Percentiles rank a stretch among this genome's conserved stretches.
These are phyloP conservation scores for Cossypha dichroa DNA, from an alignment of 2,797 vertebrate species.

Conservation along the genomic window DNA sequence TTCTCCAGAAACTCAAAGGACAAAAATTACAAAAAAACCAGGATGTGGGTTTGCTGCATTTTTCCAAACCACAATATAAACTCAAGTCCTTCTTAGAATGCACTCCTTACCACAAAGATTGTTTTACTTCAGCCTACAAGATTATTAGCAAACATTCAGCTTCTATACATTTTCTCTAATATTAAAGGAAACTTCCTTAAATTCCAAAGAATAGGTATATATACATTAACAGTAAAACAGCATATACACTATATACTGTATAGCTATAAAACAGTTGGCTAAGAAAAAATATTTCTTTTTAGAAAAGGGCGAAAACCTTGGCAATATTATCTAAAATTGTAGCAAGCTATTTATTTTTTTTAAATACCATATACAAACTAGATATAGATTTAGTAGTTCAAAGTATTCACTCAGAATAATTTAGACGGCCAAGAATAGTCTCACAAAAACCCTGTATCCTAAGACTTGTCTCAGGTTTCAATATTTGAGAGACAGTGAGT, in stretches of 20 bases:
- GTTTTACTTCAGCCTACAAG: background rate
- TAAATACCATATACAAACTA: background rate
- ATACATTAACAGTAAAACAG: background rate
- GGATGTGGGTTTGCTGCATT: background rate
- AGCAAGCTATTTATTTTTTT: background rate
- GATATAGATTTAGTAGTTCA: background rate
- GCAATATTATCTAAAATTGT: background rate
- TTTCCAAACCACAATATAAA: background rate
- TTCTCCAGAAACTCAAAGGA: background rate
- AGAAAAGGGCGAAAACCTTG: background rate
- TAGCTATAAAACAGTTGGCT: background rate
- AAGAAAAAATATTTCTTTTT: background rate
- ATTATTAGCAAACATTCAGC: background rate
- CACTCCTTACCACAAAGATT: background rate
- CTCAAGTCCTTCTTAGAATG: background rate
- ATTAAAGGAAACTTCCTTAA: background rate
- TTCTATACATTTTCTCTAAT: background rate
- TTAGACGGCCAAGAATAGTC: background rate
- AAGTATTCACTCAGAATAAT: background rate
- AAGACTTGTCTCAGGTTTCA: background rate
- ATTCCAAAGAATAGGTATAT: background rate
- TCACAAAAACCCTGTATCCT: background rate
- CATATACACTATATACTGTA: too few relatives aligned
- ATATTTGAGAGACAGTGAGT: background rate
- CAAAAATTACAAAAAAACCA: background rate